Evolutionary conservation across 2,888 invertebrate genomes (phyloP), one percentile per base, ranked within the genome.

Genomic region (Meiosimyza platycephala): DNA sequence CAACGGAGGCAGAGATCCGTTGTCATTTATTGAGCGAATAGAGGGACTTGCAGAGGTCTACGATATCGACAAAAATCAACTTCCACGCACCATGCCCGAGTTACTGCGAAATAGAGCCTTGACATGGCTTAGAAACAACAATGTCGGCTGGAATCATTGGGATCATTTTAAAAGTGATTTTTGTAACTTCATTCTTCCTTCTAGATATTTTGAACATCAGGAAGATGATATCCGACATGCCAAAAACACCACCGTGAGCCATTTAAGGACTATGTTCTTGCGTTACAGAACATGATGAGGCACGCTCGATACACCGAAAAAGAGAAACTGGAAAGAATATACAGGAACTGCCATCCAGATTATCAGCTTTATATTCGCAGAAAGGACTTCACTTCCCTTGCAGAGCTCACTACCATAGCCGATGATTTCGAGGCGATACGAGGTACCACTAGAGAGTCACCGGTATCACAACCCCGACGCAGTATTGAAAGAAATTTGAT

Each of bases 321-420:
- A 13, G 60, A 72, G 11, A 67, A 72, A 40, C 54, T 72, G 9
- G 66, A 73, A 13, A 59, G 66, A 2, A 66, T 73, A 6, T 73
- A 47, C 28, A 18, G 60, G 2, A 73, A 65, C 18, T n/a, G 57
- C 3, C 47, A 13, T 4, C 55, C 65, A 4, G 59, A 69, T 4
- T 73, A 73, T 28, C 65, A 65, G 18, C 52, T 64, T 16, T 73
- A 69, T n/a, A 73, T 73, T 2, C 47, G 65, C 5, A 16, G 16
- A 16, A 40, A 48, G 3, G 70, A 72, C n/a, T 72, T 72, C 62
- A 13, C 33, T 1, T 63, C 67, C 1, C 16, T 72, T n/a, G 16
- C 16, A 6, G 67, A 67, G 9, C 47, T 72, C 3, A 22, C 57
- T 4, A 13, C 33, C 1, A 28, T 73, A 40, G 73, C 73, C 1